phyloP scores from a whole-genome alignment of 2,113 vertebrate species.

The Pseudorhombus dupliciocellatus region DNA sequence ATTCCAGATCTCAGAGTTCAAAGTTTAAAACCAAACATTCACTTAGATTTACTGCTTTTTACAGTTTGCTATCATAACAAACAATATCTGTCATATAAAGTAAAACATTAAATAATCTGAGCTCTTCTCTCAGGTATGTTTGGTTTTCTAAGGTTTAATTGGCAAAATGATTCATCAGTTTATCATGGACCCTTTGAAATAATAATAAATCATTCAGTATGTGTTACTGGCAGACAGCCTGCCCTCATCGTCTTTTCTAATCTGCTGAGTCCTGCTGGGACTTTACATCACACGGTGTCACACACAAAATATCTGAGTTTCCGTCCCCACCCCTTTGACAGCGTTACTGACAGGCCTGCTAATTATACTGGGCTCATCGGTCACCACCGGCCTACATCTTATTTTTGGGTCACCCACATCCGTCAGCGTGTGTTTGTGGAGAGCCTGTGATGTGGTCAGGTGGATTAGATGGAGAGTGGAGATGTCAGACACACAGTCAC shows the following conservation, averaged over 20 bases:
- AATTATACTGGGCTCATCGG: background rate
- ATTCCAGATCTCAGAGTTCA: too few species aligned
- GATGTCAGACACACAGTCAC: constrained; percentile 24
- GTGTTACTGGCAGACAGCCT: too few species aligned
- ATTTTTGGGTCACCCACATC: constrained; percentile 60
- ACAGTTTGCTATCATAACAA: background rate
- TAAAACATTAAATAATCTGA: background rate
- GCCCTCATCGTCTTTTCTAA: background rate
- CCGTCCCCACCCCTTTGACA: background rate
- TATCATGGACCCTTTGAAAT: too few species aligned
- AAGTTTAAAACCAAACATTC: too few species aligned
- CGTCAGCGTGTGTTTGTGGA: constrained; percentile 32
- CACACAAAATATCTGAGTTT: background rate
- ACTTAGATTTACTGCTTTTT: background rate
- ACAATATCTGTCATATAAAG: too few species aligned
- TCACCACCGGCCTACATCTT: constrained; percentile 34
- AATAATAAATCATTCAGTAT: background rate
- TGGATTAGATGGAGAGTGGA: constrained; percentile 50
- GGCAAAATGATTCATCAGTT: too few species aligned
- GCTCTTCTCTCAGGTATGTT: background rate
- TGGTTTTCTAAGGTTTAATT: too few species aligned
- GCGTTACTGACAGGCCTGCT: constrained; percentile 3
- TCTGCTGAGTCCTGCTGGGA: constrained; percentile 1
- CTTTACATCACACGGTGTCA: background rate
- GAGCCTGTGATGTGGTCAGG: constrained; percentile 40